Conservation (phyloP, 2,888 invertebrate species). For the Polymixis flavicincta region DNA sequence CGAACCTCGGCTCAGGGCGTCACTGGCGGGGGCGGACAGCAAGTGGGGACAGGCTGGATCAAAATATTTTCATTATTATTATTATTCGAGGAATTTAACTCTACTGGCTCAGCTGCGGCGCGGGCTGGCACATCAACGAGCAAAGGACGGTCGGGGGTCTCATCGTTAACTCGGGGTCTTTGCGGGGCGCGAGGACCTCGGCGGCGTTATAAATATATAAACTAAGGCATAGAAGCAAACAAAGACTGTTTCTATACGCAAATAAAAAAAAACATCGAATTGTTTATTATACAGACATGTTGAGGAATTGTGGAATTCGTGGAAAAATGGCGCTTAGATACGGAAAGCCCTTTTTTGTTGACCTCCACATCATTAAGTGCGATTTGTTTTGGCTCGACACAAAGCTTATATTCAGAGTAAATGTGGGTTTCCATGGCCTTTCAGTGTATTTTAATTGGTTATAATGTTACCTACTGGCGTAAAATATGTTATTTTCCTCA, state of each 20-base stretch:
- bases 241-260: not conserved
- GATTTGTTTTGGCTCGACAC: slow-evolving; percentile 37
- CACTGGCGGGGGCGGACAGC: too few relatives aligned
- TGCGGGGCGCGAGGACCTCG: too few relatives aligned
- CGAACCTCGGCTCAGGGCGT: too few relatives aligned
- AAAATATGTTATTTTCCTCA: not conserved
- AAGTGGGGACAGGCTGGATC: too few relatives aligned
- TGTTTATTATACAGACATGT: slow-evolving; percentile 20
- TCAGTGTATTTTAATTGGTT: slow-evolving; percentile 18
- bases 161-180: too few relatives aligned
- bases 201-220: not conserved
- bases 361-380: slow-evolving; percentile 45
- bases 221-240: not conserved
- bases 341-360: slow-evolving; percentile 32
- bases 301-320: slow-evolving; percentile 30
- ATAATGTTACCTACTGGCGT: not conserved
- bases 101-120: too few relatives aligned
- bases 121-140: too few relatives aligned
- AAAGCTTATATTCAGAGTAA: slow-evolving; percentile 34
- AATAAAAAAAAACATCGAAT: not conserved
- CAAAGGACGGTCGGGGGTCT: too few relatives aligned
- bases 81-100: too few relatives aligned
- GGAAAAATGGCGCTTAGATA: slow-evolving; percentile 20
- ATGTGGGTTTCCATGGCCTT: slow-evolving; percentile 6
- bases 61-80: too few relatives aligned